phyloP scores from a whole-genome alignment of 1,140 invertebrate genomes.

The Drosophila santomea region DNA sequence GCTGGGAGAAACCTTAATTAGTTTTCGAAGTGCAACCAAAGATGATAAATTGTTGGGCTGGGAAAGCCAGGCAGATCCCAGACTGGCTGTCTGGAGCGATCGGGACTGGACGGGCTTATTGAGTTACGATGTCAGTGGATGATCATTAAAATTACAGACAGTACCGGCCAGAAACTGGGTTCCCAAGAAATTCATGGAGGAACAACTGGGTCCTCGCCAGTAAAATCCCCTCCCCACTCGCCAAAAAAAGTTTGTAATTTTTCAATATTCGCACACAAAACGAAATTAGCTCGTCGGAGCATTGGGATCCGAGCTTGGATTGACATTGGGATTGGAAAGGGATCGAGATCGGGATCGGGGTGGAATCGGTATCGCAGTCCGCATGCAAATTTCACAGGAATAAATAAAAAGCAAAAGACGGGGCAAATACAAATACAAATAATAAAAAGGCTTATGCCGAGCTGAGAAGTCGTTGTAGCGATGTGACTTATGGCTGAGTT shows the following conservation, averaged over 20 bases:
- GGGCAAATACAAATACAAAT: conserved; percentile 66
- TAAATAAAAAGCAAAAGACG: conserved; percentile 69
- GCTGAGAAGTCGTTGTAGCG: conserved; percentile 58
- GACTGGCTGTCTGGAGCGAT: conserved; percentile 74
- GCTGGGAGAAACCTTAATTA: conserved; percentile 69
- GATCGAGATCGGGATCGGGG: conserved; percentile 28
- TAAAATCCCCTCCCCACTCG: conserved; percentile 12
- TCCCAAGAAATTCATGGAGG: conserved; percentile 58
- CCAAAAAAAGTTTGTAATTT: conserved; percentile 67
- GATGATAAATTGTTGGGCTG: conserved; percentile 69
- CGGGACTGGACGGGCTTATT: conserved; percentile 53
- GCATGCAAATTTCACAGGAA: conserved; percentile 82
- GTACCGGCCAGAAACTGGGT: conserved; percentile 54
- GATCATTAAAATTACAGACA: conserved; percentile 80
- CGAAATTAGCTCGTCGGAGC: conserved; percentile 72
- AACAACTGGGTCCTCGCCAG: conserved; percentile 26
- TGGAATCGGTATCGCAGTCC: conserved; percentile 41
- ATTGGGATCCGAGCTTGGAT: conserved; percentile 26
- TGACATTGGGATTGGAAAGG: conserved; percentile 28
- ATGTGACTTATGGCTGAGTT: conserved; percentile 58
- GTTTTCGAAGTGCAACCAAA: conserved; percentile 73
- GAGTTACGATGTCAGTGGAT: conserved; percentile 63
- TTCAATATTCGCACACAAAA: conserved; percentile 74
- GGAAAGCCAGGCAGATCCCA: conserved; percentile 64
- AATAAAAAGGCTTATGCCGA: conserved; percentile 67